Evolutionary conservation across 2,888 invertebrate genomes (phyloP).

Genomic region (Philhelius pedissequus): DNA sequence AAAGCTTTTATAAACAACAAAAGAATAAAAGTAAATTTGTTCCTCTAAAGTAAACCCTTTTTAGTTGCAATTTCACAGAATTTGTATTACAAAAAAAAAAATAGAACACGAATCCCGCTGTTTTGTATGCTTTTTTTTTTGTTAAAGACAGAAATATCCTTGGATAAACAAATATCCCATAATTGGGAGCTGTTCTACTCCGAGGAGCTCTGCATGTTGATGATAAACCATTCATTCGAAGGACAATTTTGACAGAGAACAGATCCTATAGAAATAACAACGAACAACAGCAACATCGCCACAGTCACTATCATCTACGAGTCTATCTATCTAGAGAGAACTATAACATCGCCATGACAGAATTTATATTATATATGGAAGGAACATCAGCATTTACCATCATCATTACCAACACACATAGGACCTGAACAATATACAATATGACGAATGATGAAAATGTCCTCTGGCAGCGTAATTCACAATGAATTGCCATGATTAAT

Average conservation of each 20-base stretch:
- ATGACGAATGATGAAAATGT: slow-evolving; percentile 69
- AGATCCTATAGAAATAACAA: slow-evolving; percentile 8
- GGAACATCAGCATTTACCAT: slow-evolving; percentile 64
- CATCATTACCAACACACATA: slow-evolving; percentile 59
- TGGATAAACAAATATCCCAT: slow-evolving; percentile 61
- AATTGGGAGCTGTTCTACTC: slow-evolving; percentile 34
- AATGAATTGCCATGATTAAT: slow-evolving; percentile 69
- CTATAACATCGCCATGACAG: slow-evolving; percentile 21
- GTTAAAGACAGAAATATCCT: slow-evolving; percentile 41
- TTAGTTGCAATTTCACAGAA: neutral
- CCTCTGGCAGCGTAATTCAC: slow-evolving; percentile 69
- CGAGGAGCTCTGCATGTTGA: slow-evolving; percentile 15
- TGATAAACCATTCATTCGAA: slow-evolving; percentile 63
- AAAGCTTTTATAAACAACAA: neutral
- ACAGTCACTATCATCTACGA: no score
- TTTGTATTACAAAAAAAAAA: neutral
- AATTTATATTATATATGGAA: slow-evolving; percentile 31
- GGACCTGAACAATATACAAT: slow-evolving; percentile 64
- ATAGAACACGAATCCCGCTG: slow-evolving; percentile 43
- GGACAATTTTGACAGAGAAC: slow-evolving; percentile 57
- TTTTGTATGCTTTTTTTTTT: slow-evolving; percentile 19
- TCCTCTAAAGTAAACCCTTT: neutral
- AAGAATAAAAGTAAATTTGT: neutral
- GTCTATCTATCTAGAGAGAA: neutral
- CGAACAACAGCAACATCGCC: neutral